These are phyloP conservation scores for Melanotaenia trifasciata DNA, from an alignment of 2,797 vertebrate genomes.

Conservation along the genomic window DNA sequence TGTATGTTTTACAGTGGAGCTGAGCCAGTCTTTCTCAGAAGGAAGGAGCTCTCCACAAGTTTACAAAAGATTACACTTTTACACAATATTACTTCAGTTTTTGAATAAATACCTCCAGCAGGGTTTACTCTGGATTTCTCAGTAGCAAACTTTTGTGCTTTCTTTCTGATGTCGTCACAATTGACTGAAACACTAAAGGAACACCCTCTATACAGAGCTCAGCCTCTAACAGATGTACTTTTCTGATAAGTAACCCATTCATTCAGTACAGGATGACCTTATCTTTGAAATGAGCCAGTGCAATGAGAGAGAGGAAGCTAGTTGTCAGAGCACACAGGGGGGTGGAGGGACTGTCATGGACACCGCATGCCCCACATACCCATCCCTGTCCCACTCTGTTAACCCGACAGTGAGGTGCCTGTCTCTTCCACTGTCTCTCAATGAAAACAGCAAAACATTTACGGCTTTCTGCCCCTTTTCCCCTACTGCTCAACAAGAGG, in stretches of 20 bases:
- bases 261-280: slow-evolving; percentile 45
- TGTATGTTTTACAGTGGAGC: slow-evolving; percentile 28
- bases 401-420: slow-evolving; percentile 33
- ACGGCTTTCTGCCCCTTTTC: slow-evolving; percentile 28
- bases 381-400: slow-evolving; percentile 30
- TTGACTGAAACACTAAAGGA: slow-evolving; percentile 3
- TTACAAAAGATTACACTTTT: slow-evolving; percentile 22
- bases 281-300: slow-evolving; percentile 50
- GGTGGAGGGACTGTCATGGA: slow-evolving; percentile 26
- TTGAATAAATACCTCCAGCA: slow-evolving; percentile 1
- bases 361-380: slow-evolving; percentile 2
- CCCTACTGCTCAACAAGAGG: slow-evolving; percentile 21
- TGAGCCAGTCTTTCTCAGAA: slow-evolving; percentile 19
- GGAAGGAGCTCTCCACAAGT: slow-evolving; percentile 30
- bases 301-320: slow-evolving; percentile 48
- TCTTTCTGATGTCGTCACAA: neutral
- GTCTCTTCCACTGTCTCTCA: slow-evolving; percentile 38
- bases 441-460: slow-evolving; percentile 44
- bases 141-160: neutral
- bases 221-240: slow-evolving; percentile 19
- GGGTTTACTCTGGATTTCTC: slow-evolving; percentile 1
- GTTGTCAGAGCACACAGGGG: slow-evolving; percentile 40
- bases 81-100: slow-evolving; percentile 7
- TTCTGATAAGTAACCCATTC: slow-evolving; percentile 41
- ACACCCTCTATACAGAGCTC: neutral